Percentiles rank a stretch among this genome's conserved stretches.
phyloP scores from a whole-genome alignment of 2,113 vertebrate species.

The Albula goreensis region DNA sequence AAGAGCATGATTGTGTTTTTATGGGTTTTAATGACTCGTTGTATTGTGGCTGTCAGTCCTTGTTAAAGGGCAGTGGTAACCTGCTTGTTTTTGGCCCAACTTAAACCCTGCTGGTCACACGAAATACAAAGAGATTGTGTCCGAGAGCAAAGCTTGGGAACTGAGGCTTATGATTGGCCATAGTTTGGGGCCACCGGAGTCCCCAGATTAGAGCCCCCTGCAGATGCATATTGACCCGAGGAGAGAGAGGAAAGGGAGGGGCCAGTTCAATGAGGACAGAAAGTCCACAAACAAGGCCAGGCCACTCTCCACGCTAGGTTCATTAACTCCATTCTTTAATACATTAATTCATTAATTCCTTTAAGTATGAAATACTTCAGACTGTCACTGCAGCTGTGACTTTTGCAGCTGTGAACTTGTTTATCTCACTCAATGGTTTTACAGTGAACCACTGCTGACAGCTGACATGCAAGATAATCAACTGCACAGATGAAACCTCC shows the following conservation, averaged over 20 bases:
- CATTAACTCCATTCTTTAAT: neutral
- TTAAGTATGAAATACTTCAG: neutral
- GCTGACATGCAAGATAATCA: neutral
- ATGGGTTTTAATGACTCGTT: constrained; percentile 21
- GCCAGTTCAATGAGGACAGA: constrained; percentile 21
- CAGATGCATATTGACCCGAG: neutral
- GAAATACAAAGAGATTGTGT: constrained; percentile 18
- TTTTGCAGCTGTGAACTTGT: neutral
- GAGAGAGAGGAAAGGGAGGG: neutral
- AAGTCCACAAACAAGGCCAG: neutral
- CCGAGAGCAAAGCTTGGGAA: constrained; percentile 11
- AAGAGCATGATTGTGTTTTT: neutral
- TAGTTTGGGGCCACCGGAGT: neutral
- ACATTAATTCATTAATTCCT: neutral
- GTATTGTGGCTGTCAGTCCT: constrained; percentile 35
- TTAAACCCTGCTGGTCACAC: neutral
- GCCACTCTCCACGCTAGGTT: neutral
- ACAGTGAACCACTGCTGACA: neutral
- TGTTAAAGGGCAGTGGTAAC: constrained; percentile 5
- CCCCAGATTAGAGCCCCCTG: constrained; percentile 3
- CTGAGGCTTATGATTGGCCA: constrained; percentile 18
- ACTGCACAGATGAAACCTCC: neutral
- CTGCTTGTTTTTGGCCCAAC: constrained; percentile 8
- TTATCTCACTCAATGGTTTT: neutral
- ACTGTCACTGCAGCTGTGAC: neutral